Base-by-base conservation (phyloP, 2,113 vertebrate species). In the Panthera uncia region DNA sequence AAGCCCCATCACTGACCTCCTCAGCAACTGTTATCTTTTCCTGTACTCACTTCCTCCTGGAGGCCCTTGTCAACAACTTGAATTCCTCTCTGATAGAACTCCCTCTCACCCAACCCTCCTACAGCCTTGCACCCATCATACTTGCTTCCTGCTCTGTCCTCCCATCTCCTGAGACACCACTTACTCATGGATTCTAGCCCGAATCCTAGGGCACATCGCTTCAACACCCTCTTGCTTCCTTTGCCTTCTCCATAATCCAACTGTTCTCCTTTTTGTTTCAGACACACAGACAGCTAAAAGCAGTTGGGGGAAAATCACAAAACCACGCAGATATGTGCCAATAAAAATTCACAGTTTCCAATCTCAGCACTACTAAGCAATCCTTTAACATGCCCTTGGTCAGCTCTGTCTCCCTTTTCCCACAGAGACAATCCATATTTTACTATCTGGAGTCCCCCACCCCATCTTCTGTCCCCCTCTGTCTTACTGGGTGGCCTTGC, bases 261-360 rank as follows among this genome's bases (percentile, higher is more conserved):
- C 63, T 85, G 7, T 31, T 78, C 50, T 93, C 69, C 48, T 94
- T 81, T 97, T 80, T 78, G 57, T 86, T 88, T 94, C 80, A 97
- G 94, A 93, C 95, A 85, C n/a, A 23, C 15, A 96, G 95, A 81
- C 5, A 0, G 91, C 94, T 92, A 91, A 73, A 66, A 0, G 8
- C 88, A 96, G 96, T 88, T 95, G 88, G 96, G 81, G 81, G 93
- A 94, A 94, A 95, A 97, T 96, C 84, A 96, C 92, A 90, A 87
- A 95, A 93, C 76, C 91, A 85, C 0, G 8, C 71, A 95, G 96
- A 98, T 71, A 76, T 57, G 50, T 97, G 92, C 93, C 94, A 92
- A 78, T 97, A 95, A 94, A 95, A 96, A 95, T 85, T 68, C 92
- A 95, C 69, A 55, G 65, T 82, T 95, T 92, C 92, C 94, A 97